Evolutionary conservation across 2,113 vertebrate species (phyloP), one percentile per base, ranked within the genome.

Genomic region (Anser brachyrhynchus): DNA sequence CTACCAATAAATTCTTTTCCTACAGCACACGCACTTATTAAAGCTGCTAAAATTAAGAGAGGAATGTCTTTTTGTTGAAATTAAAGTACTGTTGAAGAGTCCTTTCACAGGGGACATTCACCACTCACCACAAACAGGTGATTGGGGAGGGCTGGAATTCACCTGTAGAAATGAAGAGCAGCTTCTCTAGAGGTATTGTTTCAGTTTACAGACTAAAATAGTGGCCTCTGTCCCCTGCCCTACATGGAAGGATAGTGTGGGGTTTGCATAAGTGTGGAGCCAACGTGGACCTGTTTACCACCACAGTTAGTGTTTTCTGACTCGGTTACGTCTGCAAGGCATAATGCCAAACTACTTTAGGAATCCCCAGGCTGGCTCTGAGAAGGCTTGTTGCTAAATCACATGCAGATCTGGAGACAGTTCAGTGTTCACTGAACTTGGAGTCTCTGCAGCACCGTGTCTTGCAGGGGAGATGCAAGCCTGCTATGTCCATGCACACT

Each of bases 11-110:
- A 55, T 61, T 69, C 65, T 82, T 93, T 79, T 95, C 61, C 86
- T 87, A 88, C 78, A 96, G 81, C 31, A 93, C 84, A 71, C 78
- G 41, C 87, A 92, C 75, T 93, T 94, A 84, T 67, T 88, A 62
- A 83, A 81, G 52, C 52, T 77, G 49, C 84, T 74, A 62, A 92
- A 78, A 71, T 35, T 28, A 82, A 94, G 90, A 80, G 82, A 92
- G 61, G 12, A 83, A 95, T 43, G 84, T 10, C 67, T 96, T 96
- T 96, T 62, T 91, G 64, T 44, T 84, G 78, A 97, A 96, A 97
- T 96, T 90, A 93, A 93, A 89, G 72, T 93, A 92, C 86, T 12
- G 12, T 72, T 11, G 3, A 67, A 89, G 80, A 83, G 55, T 25
- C 55, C 41, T 96, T 93, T 93, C 58, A 46, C 80, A 51, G 6